Evolutionary conservation across 2,113 vertebrate genomes (phyloP).

Genomic region (Seriola rivoliana): DNA sequence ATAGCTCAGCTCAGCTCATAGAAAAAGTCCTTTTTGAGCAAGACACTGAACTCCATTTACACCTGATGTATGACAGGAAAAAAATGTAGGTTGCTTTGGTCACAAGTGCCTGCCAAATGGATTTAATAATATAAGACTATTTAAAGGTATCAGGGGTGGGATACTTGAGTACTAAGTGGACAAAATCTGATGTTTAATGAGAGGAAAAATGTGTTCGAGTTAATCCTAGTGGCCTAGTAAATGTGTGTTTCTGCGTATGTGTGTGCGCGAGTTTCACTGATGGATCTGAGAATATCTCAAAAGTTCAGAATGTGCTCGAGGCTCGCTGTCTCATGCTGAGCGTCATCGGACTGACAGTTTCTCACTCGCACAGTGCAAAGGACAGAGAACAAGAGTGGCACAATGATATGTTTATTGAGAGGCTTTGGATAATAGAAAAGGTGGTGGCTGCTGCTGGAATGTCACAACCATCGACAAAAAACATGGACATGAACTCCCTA

Average conservation of each 20-base stretch:
- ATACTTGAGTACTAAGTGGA: not conserved
- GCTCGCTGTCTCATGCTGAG: slow-evolving; percentile 54
- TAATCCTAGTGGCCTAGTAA: not conserved
- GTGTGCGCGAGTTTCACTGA: slow-evolving; percentile 38
- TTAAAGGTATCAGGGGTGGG: not conserved
- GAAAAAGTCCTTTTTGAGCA: not conserved
- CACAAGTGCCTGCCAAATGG: not conserved
- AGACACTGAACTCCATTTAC: not conserved
- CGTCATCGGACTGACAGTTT: slow-evolving; percentile 60
- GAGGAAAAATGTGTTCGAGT: not conserved
- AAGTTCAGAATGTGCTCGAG: slow-evolving; percentile 74
- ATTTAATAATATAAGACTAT: not conserved
- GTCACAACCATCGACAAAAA: slow-evolving; percentile 79
- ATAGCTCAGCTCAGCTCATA: too few species aligned
- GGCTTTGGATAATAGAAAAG: slow-evolving; percentile 84
- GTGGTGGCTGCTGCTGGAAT: slow-evolving; percentile 77
- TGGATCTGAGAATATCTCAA: slow-evolving; percentile 55
- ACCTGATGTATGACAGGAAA: not conserved
- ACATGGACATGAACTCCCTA: slow-evolving; percentile 65
- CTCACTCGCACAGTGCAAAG: slow-evolving; percentile 53
- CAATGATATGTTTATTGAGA: slow-evolving; percentile 87
- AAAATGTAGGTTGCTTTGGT: not conserved
- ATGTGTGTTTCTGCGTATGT: slow-evolving; percentile 19
- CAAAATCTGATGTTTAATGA: not conserved
- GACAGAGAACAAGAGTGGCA: slow-evolving; percentile 67